A percentile compares a stretch with the other conserved stretches of the same genome.
phyloP scores from a whole-genome alignment of 2,113 vertebrate species.

The Nesogale talazaci region DNA sequence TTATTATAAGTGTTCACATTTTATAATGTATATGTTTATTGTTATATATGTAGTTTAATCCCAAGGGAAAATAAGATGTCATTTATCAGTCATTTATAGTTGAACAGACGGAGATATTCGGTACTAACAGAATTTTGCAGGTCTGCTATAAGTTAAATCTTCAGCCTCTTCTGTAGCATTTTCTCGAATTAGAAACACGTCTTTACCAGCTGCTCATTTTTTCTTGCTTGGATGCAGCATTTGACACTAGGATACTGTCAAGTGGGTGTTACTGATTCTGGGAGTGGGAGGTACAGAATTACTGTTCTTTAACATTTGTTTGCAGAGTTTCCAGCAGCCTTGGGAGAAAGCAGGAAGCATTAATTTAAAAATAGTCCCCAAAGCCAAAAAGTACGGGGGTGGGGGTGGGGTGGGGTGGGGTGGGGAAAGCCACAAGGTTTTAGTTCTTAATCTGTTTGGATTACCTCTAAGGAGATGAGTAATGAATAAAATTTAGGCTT shows the following conservation, averaged over 20 bases:
- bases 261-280: slow-evolving; percentile 58
- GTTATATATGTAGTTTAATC: slow-evolving; percentile 18
- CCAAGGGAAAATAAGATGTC: background rate
- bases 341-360: slow-evolving; percentile 71
- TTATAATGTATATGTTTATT: background rate
- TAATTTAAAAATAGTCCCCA: slow-evolving; percentile 72
- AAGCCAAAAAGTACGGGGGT: slow-evolving; percentile 72
- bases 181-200: slow-evolving; percentile 17
- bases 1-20: too few relatives aligned
- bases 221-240: background rate
- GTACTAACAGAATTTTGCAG: background rate
- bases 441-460: slow-evolving; percentile 72
- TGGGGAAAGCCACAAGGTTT: slow-evolving; percentile 60
- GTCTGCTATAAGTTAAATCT: background rate
- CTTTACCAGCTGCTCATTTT: slow-evolving; percentile 8
- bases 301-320: slow-evolving; percentile 59
- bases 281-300: slow-evolving; percentile 14
- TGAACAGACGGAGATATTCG: background rate
- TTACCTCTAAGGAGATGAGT: slow-evolving; percentile 69
- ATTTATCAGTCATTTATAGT: background rate
- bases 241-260: background rate
- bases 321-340: slow-evolving; percentile 61
- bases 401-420: too few relatives aligned
- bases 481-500: slow-evolving; percentile 55
- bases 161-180: background rate